phyloP scores from a whole-genome alignment of 2,113 vertebrate species.

The Grammomys surdaster region DNA sequence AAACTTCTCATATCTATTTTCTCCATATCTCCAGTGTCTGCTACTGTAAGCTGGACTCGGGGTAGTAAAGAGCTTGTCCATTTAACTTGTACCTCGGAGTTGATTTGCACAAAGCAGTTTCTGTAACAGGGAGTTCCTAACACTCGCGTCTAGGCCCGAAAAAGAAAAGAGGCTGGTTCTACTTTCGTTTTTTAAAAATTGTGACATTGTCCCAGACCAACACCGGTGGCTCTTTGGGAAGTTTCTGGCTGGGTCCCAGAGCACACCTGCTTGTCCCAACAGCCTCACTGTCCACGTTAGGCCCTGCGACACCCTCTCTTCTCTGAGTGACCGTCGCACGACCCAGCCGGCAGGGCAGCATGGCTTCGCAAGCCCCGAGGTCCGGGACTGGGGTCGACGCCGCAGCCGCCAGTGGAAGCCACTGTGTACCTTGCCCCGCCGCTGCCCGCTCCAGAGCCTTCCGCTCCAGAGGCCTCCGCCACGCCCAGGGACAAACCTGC shows the following conservation, averaged over 20 bases:
- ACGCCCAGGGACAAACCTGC: constrained; percentile 87
- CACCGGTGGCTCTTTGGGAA: background rate
- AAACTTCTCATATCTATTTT: background rate
- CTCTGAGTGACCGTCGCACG: background rate
- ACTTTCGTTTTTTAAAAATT: background rate
- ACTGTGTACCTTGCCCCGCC: background rate
- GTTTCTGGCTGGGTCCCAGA: background rate
- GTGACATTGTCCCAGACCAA: background rate
- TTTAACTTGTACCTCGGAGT: background rate
- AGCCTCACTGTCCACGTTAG: background rate
- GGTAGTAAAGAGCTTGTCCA: background rate
- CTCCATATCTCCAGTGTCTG: background rate
- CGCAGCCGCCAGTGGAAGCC: background rate
- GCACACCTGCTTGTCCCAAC: background rate
- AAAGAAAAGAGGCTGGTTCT: background rate
- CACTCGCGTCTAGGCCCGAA: background rate
- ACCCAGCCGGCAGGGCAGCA: background rate
- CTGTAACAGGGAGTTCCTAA: background rate
- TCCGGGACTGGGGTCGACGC: background rate
- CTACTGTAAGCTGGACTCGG: background rate
- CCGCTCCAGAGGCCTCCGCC: background rate
- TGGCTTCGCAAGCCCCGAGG: background rate
- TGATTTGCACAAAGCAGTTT: background rate
- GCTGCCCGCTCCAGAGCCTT: too few relatives aligned
- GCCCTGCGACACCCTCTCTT: background rate